phyloP scores from a whole-genome alignment of 1,140 invertebrate genomes.

The Leptopilina clavipes region DNA sequence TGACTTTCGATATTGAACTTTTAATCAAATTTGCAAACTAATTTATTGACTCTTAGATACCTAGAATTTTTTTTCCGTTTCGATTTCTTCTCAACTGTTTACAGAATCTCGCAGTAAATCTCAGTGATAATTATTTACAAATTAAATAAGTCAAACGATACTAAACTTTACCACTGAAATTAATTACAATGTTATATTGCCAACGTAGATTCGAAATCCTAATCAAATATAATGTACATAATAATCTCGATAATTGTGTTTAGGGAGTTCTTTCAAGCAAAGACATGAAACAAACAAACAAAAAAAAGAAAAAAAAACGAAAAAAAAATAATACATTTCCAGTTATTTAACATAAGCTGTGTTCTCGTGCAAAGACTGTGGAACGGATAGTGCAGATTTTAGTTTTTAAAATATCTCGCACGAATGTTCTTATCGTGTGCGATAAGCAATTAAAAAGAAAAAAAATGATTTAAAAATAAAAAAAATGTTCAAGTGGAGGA shows the following conservation, averaged over 20 bases:
- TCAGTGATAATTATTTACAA: slow-evolving; percentile 1
- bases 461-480: not conserved
- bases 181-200: slow-evolving; percentile 24
- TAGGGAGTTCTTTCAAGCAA: slow-evolving; percentile 27
- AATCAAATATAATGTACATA: slow-evolving; percentile 24
- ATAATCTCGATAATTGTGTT: slow-evolving; percentile 27
- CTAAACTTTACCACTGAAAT: slow-evolving; percentile 27
- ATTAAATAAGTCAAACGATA: slow-evolving; percentile 15
- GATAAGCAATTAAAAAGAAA: not conserved
- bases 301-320: slow-evolving; percentile 7
- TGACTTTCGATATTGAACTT: not conserved
- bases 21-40: no score
- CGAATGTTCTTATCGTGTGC: not conserved
- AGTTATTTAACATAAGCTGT: slow-evolving; percentile 31
- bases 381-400: slow-evolving; percentile 33
- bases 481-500: not conserved
- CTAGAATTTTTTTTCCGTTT: not conserved
- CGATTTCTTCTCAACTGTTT: not conserved
- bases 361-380: slow-evolving; percentile 33
- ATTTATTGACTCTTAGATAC: not conserved
- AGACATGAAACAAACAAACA: not conserved
- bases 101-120: slow-evolving; percentile 2
- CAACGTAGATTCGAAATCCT: slow-evolving; percentile 15
- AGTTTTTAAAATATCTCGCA: slow-evolving; percentile 15
- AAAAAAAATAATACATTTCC: slow-evolving; percentile 27